These are phyloP conservation scores for Schizothorax lantsangensis DNA, from an alignment of 2,797 vertebrate species.

Conservation along the genomic window DNA sequence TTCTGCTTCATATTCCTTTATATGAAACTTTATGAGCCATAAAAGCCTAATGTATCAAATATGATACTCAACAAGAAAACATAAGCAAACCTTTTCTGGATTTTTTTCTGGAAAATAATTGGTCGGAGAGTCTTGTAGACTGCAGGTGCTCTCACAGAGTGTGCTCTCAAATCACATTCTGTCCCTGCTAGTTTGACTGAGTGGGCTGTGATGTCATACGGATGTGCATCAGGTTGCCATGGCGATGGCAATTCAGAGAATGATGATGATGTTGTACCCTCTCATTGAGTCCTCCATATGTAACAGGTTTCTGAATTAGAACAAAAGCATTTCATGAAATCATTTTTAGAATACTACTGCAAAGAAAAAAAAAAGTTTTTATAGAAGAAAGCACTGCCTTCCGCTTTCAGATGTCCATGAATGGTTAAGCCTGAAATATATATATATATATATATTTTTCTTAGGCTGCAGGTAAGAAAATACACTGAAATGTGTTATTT, in stretches of 20 bases:
- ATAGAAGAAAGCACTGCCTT: neutral
- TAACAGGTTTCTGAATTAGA: constrained; percentile 61
- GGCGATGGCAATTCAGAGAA: constrained; percentile 69
- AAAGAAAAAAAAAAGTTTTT: neutral
- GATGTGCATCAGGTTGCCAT: constrained; percentile 76
- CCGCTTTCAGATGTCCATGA: neutral
- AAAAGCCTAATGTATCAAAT: neutral
- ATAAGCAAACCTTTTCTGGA: neutral
- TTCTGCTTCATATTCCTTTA: neutral
- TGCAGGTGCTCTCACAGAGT: constrained; percentile 57
- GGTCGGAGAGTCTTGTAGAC: neutral
- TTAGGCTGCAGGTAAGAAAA: neutral
- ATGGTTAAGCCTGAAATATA: neutral
- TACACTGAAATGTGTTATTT: neutral
- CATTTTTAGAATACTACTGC: constrained; percentile 24
- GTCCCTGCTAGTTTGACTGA: constrained; percentile 65
- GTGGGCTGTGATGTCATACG: constrained; percentile 75
- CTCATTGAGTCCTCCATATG: constrained; percentile 60
- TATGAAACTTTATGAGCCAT: neutral
- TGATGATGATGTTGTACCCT: constrained; percentile 59
- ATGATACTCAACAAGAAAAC: neutral
- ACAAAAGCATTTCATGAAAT: constrained; percentile 10
- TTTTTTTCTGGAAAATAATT: constrained; percentile 1
- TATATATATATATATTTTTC: neutral
- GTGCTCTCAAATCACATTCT: constrained; percentile 45